Conservation (phyloP, 2,888 invertebrate species). For the Ormyrus pomaceus region DNA sequence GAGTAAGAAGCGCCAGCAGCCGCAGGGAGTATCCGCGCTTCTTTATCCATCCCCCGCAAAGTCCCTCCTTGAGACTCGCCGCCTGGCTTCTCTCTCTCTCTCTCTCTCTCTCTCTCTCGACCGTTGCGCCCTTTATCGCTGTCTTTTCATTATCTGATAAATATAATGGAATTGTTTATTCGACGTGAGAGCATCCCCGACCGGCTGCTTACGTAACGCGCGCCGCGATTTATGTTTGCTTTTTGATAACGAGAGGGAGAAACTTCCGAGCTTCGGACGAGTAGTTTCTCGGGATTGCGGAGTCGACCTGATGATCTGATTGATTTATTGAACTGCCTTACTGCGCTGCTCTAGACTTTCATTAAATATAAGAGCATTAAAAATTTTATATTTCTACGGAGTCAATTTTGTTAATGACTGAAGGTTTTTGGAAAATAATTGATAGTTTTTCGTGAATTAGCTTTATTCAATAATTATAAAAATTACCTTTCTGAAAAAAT, state of each 20-base stretch:
- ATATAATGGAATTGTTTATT: constrained; percentile 72
- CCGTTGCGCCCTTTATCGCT: constrained; percentile 67
- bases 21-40: constrained; percentile 61
- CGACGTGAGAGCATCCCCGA: constrained; percentile 56
- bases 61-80: constrained; percentile 28
- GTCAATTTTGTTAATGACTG: not conserved
- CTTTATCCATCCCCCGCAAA: constrained; percentile 61
- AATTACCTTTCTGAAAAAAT: too few species aligned
- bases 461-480: too few species aligned
- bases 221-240: constrained; percentile 53
- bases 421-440: not conserved
- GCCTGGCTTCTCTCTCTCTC: constrained; percentile 32
- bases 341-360: not conserved
- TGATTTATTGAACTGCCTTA: constrained; percentile 32
- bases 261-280: not conserved
- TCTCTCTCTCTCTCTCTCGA: constrained; percentile 46
- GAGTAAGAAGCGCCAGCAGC: constrained; percentile 12
- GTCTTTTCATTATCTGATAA: constrained; percentile 72
- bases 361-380: constrained; percentile 23
- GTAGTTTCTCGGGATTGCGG: constrained; percentile 29
- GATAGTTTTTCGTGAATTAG: too few species aligned
- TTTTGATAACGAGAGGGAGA: constrained; percentile 53
- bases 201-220: constrained; percentile 45
- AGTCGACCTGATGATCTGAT: constrained; percentile 39
- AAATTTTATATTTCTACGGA: constrained; percentile 8